Percentiles rank a stretch among this genome's conserved stretches.
phyloP scores from a whole-genome alignment of 2,797 vertebrate genomes.

The Anas bernieri region DNA sequence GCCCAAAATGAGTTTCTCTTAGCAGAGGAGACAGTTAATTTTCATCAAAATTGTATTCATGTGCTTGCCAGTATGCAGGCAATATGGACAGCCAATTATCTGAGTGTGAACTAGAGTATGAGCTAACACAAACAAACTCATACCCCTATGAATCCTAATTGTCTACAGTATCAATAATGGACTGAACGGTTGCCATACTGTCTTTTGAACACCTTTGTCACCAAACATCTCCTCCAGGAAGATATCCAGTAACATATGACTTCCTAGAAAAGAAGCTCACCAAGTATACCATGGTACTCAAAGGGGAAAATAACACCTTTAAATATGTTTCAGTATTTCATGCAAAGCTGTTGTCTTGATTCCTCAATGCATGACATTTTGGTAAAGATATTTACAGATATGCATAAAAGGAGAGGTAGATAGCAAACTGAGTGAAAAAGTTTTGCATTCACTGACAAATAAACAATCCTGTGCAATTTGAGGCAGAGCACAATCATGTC shows the following conservation, averaged over 20 bases:
- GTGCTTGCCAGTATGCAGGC: neutral
- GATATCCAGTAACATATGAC: neutral
- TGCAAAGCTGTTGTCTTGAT: neutral
- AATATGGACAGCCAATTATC: neutral
- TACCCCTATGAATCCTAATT: neutral
- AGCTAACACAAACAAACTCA: neutral
- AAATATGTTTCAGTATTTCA: neutral
- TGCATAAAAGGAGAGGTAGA: neutral
- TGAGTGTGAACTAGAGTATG: neutral
- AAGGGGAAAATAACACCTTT: neutral
- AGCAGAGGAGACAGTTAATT: neutral
- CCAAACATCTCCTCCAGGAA: neutral
- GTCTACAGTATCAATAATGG: neutral
- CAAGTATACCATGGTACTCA: neutral
- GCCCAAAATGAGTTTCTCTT: neutral
- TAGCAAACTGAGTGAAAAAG: neutral
- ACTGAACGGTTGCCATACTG: neutral
- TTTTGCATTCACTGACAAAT: neutral
- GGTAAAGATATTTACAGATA: neutral
- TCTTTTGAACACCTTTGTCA: neutral
- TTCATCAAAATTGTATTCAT: neutral
- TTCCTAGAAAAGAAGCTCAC: neutral
- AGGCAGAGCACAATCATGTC: neutral
- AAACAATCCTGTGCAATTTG: neutral
- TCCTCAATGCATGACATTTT: neutral